Evolutionary conservation across 2,888 invertebrate genomes (phyloP).

Genomic region (Cosmopolites sordidus): DNA sequence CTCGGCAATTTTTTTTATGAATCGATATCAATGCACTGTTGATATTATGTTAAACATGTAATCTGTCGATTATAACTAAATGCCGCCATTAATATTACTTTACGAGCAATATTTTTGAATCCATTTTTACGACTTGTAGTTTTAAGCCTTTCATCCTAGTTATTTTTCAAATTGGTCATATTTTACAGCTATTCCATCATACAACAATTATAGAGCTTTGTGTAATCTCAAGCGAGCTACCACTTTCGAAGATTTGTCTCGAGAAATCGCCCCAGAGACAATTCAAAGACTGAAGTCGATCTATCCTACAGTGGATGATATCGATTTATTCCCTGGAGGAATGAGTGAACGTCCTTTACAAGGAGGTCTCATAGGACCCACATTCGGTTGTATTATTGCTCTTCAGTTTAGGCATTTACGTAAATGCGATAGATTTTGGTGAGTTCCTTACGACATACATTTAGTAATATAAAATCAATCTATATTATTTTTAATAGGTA

Average conservation of each 20-base stretch:
- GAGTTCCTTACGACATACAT: conserved; percentile 34
- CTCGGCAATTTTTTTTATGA: too few species aligned
- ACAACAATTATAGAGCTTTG: conserved; percentile 85
- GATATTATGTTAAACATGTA: too few species aligned
- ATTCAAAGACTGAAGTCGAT: conserved; percentile 74
- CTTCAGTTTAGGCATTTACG: conserved; percentile 87
- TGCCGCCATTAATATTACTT: too few species aligned
- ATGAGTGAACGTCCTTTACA: conserved; percentile 85
- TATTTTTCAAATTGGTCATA: too few species aligned
- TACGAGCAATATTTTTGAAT: too few species aligned
- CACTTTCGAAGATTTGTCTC: conserved; percentile 79
- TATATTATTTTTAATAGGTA: conserved; percentile 51
- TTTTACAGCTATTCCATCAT: conserved; percentile 60
- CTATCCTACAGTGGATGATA: conserved; percentile 88
- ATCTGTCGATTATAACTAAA: too few species aligned
- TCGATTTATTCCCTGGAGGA: conserved; percentile 93
- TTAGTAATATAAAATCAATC: background rate
- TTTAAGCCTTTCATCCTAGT: too few species aligned
- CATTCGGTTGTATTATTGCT: conserved; percentile 91
- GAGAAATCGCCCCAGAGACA: conserved; percentile 82
- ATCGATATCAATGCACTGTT: too few species aligned
- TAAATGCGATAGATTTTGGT: conserved; percentile 94
- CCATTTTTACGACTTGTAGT: too few species aligned
- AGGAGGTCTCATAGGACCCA: conserved; percentile 90
- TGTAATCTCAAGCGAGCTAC: conserved; percentile 84